phyloP scores from a whole-genome alignment of 2,888 invertebrate species.

The Brenthis daphne region DNA sequence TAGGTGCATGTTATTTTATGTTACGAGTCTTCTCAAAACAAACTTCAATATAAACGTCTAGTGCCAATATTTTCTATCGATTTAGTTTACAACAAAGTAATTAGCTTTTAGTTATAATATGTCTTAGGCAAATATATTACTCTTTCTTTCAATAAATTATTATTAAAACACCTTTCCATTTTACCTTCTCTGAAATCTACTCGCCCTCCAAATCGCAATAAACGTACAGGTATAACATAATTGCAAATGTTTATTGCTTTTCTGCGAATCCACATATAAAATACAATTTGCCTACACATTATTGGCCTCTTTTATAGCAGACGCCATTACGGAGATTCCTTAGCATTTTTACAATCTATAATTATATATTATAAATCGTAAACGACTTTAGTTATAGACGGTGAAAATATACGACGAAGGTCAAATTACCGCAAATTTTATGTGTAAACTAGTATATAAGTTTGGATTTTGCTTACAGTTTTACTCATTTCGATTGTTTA shows the following conservation, averaged over 20 bases:
- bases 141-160: slow-evolving; percentile 8
- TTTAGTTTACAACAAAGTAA: too few species aligned
- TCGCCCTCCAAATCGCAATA: slow-evolving; percentile 16
- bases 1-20: too few species aligned
- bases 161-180: slow-evolving; percentile 5
- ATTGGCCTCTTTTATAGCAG: slow-evolving; percentile 61
- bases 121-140: neutral
- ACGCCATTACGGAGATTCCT: slow-evolving; percentile 66
- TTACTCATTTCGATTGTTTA: neutral
- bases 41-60: too few species aligned
- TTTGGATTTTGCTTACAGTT: slow-evolving; percentile 6
- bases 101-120: too few species aligned
- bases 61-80: too few species aligned
- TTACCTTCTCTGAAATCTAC: neutral
- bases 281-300: slow-evolving; percentile 66
- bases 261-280: slow-evolving; percentile 62
- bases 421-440: slow-evolving; percentile 20
- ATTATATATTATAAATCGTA: slow-evolving; percentile 77
- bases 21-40: too few species aligned
- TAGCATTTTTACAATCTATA: slow-evolving; percentile 80
- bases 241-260: slow-evolving; percentile 62
- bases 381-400: slow-evolving; percentile 55
- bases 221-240: slow-evolving; percentile 51
- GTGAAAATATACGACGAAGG: slow-evolving; percentile 49
- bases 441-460: slow-evolving; percentile 23